Percentiles rank a stretch among this genome's conserved stretches.
Conservation (phyloP, 2,113 vertebrate species). For the Psammodynastes pulverulentus region DNA sequence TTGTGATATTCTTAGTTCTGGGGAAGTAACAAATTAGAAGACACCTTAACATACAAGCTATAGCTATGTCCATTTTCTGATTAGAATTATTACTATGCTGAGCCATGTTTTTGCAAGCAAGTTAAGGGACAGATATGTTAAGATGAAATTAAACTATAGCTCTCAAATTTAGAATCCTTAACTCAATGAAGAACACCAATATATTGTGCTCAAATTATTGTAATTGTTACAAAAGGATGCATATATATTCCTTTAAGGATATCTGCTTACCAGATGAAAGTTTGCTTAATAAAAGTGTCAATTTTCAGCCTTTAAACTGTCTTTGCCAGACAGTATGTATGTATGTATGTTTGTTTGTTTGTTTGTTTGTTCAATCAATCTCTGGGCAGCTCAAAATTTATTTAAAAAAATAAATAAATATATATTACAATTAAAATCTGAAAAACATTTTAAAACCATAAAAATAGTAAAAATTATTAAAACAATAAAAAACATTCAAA, state of each 20-base stretch:
- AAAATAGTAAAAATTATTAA: neutral
- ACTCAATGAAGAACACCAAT: neutral
- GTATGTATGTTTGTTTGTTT: no score
- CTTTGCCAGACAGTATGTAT: neutral
- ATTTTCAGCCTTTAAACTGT: neutral
- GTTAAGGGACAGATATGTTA: neutral
- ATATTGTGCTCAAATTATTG: neutral
- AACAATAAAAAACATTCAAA: neutral
- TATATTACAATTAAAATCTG: neutral
- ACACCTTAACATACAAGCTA: neutral
- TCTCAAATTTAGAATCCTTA: neutral
- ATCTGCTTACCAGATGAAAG: neutral
- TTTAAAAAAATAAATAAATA: neutral
- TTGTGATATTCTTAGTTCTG: neutral
- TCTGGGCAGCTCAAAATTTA: neutral
- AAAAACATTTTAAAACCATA: no score
- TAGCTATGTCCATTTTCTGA: neutral
- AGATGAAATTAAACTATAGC: neutral
- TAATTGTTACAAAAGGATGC: neutral
- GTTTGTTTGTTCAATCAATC: no score
- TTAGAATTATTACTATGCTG: neutral
- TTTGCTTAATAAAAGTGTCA: neutral
- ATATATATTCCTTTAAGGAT: neutral
- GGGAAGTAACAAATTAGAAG: neutral
- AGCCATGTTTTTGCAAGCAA: neutral